Percentiles rank a stretch among this genome's conserved stretches.
These are phyloP conservation scores for Nymphicus hollandicus DNA, from an alignment of 2,113 vertebrate species.

Conservation along the genomic window DNA sequence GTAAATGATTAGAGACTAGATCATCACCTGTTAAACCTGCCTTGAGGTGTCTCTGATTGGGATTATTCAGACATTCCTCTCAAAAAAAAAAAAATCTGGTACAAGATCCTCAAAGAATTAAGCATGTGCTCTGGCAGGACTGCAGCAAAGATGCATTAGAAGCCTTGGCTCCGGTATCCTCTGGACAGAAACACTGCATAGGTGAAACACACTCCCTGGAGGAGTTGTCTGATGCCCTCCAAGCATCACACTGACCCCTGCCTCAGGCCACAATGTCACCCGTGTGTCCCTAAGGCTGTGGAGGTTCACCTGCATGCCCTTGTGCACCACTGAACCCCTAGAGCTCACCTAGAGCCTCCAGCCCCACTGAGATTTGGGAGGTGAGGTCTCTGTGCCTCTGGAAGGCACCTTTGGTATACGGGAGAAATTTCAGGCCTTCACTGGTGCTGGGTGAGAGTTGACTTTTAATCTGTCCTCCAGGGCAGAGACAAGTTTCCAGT, in stretches of 20 bases:
- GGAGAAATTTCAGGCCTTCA: neutral
- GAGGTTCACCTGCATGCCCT: neutral
- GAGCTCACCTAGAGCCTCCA: neutral
- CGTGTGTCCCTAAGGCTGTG: neutral
- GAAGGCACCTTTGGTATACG: neutral
- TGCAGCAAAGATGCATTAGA: neutral
- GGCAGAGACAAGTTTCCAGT: neutral
- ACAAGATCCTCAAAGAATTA: neutral
- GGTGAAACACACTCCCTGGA: neutral
- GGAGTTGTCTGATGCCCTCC: neutral
- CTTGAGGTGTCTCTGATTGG: neutral
- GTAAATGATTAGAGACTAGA: neutral
- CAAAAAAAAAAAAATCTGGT: neutral
- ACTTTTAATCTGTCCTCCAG: neutral
- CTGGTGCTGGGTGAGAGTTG: neutral
- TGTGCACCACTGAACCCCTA: neutral
- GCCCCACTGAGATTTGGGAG: neutral
- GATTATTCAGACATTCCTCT: neutral
- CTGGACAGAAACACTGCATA: neutral
- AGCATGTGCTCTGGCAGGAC: neutral
- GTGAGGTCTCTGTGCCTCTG: neutral
- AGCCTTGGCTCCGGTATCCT: neutral
- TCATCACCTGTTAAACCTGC: neutral
- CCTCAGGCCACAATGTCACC: accelerated
- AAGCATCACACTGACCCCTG: neutral